phyloP scores from a whole-genome alignment of 1,140 invertebrate species.

The Cepaea nemoralis region DNA sequence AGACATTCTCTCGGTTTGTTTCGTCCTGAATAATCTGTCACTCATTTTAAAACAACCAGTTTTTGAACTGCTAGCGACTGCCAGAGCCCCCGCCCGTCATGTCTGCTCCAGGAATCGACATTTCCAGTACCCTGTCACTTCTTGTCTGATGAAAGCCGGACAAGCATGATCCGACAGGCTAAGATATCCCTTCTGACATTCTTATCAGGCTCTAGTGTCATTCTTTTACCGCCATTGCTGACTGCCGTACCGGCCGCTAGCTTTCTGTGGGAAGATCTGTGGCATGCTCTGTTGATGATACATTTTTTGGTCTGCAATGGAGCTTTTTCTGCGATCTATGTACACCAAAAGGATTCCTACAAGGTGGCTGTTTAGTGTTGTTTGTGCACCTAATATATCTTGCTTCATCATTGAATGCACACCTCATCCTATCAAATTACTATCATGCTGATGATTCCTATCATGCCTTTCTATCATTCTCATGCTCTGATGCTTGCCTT shows the following conservation, averaged over 20 bases:
- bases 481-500: neutral
- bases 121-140: no score
- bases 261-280: conserved; percentile 36
- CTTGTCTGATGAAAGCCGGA: neutral
- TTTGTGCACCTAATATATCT: no score
- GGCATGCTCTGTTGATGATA: conserved; percentile 33
- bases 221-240: conserved; percentile 21
- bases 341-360: conserved; percentile 40
- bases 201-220: neutral
- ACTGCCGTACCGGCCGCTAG: neutral
- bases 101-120: no score
- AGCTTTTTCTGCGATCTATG: conserved; percentile 30
- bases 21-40: no score
- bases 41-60: neutral
- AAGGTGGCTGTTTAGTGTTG: no score
- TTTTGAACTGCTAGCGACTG: neutral
- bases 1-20: no score
- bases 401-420: no score
- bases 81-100: neutral
- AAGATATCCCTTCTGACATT: conserved; percentile 27
- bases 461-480: no score
- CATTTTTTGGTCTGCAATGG: conserved; percentile 36
- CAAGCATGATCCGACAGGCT: conserved; percentile 28
- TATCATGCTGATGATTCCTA: no score
- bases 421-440: no score